These are phyloP conservation scores for Thereva unica DNA, from an alignment of 2,888 invertebrate species.

Conservation along the genomic window DNA sequence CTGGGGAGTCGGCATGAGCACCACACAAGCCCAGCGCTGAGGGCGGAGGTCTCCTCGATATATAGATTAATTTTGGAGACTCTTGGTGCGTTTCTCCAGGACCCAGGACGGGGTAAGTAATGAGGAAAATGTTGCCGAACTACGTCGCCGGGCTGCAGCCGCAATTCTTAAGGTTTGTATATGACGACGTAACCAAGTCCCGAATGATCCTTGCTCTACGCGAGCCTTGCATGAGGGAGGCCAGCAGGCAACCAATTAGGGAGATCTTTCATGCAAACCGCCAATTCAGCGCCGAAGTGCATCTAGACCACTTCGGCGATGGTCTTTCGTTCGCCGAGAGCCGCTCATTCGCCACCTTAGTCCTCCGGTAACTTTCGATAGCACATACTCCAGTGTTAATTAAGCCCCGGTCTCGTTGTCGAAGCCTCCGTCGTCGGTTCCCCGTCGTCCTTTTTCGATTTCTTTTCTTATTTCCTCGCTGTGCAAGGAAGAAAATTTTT, in stretches of 20 bases:
- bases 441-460: slow-evolving; percentile 6
- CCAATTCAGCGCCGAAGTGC: too few relatives aligned
- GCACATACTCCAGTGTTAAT: slow-evolving; percentile 29
- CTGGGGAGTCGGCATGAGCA: background rate
- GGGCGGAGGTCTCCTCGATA: background rate
- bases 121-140: background rate
- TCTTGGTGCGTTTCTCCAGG: too few relatives aligned
- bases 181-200: too few relatives aligned
- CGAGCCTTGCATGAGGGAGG: too few relatives aligned
- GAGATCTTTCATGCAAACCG: too few relatives aligned
- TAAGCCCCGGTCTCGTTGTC: slow-evolving; percentile 19
- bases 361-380: slow-evolving; percentile 8
- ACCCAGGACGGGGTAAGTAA: background rate
- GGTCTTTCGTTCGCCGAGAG: background rate
- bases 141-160: too few relatives aligned
- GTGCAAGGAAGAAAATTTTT: slow-evolving; percentile 28
- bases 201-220: too few relatives aligned
- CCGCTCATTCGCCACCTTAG: background rate
- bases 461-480: slow-evolving; percentile 12
- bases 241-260: too few relatives aligned
- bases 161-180: too few relatives aligned
- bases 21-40: background rate
- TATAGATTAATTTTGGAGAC: slow-evolving; percentile 16
- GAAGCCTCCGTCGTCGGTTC: background rate
- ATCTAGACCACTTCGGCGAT: background rate